Evolutionary conservation across 2,888 invertebrate genomes (phyloP), one percentile per base, ranked within the genome.

Genomic region (Strigamia crassipes): DNA sequence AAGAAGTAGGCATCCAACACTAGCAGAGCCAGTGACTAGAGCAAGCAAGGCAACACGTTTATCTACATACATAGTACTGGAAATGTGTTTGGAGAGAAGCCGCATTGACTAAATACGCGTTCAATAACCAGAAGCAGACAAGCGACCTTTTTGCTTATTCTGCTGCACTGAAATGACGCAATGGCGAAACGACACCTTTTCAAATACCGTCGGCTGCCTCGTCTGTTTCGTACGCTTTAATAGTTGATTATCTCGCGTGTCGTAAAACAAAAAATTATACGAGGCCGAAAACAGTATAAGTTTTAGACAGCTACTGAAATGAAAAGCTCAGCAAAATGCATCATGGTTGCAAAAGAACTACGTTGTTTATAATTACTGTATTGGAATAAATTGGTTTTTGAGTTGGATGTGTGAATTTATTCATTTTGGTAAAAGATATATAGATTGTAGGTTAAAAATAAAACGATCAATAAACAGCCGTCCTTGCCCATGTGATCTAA

Each of bases 91-190:
- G 13, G 27, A 27, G 27, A 73, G 31, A 31, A 73, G 31, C 27
- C 31, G 73, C 27, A 73, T 73, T 73, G 27, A 73, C 73, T 73
- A 15, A 15, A 31, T 3, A 12, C 4, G 31, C 73, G 73, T 73
- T 73, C 73, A 73, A 73, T 73, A 73, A 73, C 73, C 73, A 73
- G 73, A 73, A 73, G 61, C 73, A 73, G 73, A 73, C 27, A 73
- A 73, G 73, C 73, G 73, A 73, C 27, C 27, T 27, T 27, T 27
- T 31, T 73, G 73, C 73, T 31, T 73, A 27, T 31, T 31, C 73
- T 73, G 73, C 73, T 73, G 73, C 73, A 73, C 73, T 73, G 73
- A 73, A 73, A 73, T 73, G 73, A 73, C 73, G 73, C 73, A 73
- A 73, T 31, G 73, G 31, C 23, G 23, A 73, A 23, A 15, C 31